Conservation (phyloP, 1,140 invertebrate species). For the Cecropterus lyciades region DNA sequence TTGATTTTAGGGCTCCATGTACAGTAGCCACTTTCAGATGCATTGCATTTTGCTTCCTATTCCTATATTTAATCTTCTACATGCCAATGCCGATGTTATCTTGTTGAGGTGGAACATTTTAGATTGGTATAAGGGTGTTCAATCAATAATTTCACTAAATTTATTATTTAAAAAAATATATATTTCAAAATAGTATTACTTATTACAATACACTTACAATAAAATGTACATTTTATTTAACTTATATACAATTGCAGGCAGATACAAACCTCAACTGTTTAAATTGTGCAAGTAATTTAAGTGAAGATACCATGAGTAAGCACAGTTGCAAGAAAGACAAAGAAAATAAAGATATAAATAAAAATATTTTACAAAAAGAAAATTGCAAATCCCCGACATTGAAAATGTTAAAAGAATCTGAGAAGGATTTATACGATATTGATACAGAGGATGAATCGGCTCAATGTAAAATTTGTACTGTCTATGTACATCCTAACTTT, state of each 20-base stretch:
- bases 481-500: conserved; percentile 12
- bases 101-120: no score
- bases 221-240: no score
- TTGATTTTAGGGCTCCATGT: no score
- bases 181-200: no score
- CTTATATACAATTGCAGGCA: conserved; percentile 44
- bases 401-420: conserved; percentile 23
- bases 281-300: conserved; percentile 43
- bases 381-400: conserved; percentile 1
- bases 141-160: no score
- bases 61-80: no score
- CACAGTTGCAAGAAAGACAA: conserved; percentile 35
- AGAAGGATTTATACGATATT: conserved; percentile 39
- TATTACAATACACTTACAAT: no score
- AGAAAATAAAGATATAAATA: conserved; percentile 5
- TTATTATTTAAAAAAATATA: no score
- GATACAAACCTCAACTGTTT: conserved; percentile 53
- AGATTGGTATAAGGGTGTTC: no score
- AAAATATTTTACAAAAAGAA: conserved; percentile 9
- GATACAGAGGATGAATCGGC: conserved; percentile 38
- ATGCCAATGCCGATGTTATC: no score
- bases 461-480: conserved; percentile 41
- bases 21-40: no score
- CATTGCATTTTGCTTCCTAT: no score
- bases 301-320: conserved; percentile 5